Base-by-base conservation (phyloP, 2,113 vertebrate genomes). In the Megalops atlanticus region DNA sequence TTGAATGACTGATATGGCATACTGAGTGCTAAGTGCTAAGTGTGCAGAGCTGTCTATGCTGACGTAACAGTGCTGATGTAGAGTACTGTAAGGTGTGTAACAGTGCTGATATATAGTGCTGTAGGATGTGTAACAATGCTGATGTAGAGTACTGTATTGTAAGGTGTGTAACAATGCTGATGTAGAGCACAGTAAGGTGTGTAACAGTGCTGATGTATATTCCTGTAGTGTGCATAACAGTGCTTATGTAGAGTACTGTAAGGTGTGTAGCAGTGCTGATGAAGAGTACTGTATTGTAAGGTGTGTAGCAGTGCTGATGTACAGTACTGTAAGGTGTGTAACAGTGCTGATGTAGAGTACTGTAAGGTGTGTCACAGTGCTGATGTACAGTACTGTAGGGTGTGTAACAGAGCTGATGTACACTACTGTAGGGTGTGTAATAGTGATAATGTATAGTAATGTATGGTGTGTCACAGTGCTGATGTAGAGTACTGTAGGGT, bases 351-450 rank as follows among this genome's bases (percentile, higher is more conserved):
- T 38, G 33, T 6, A 72, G 33, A 38, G 35, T 15, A 72, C 40
- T 71, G 40, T 45, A 43, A n/a, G 71, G 31, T 71, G 31, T 43
- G 27, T 31, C 16, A 35, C 40, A 68, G 33, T 12, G 18, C 41
- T 79, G 40, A 70, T 79, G 43, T 71, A 79, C 38, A 10, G 38
- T 68, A 39, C 64, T 71, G 58, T 79, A 54, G 21, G 45, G 31
- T 45, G 24, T 10, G n/a, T 78, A n/a, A 21, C 7, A 40, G 54
- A 43, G 77, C 45, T 79, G 77, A 58, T 79, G 72, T 38, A 39
- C 72, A 71, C 8, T 16, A 71, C 31, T 24, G 2, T 49, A 54
- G 49, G 18, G 21, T 47, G 35, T 21, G 31, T 79, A 39, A 21
- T 5, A 39, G 36, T 41, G 77, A 36, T 78, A 54, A 54, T 68